Evolutionary conservation across 2,888 invertebrate genomes (phyloP), one percentile per base, ranked within the genome.

Genomic region (Leptinotarsa peninsularis): DNA sequence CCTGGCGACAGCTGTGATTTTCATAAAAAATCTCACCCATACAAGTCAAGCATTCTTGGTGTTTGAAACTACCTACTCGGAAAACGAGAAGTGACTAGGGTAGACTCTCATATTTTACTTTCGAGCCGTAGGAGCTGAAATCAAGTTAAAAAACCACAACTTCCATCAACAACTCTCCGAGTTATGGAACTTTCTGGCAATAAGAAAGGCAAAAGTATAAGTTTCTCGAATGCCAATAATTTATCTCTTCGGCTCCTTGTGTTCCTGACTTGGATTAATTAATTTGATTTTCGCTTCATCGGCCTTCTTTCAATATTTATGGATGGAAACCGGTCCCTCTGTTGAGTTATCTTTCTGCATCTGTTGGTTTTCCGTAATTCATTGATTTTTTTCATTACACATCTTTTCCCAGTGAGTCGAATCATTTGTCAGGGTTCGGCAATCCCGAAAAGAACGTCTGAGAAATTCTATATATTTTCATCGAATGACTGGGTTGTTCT

Each of bases 241-340:
- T 82, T 82, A 82, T 82, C 80, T 81, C 78, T 78, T 78, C 77
- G 78, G 72, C 74, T 73, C 77, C 75, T 80, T 79, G 80, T 82
- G 82, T 81, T 82, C 82, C 76, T 81, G 82, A 82, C 82, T 82
- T 78, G 78, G 81, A 82, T 82, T 82, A 82, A 82, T 82, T 82
- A 82, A 82, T 82, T 82, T 79, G 79, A 81, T 81, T 79, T 80
- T 77, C 75, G 71, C 72, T 52, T 43, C 63, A 63, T 63, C 63
- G 63, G 63, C 63, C 63, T 33, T 63, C 63, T 63, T 63, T 63
- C 63, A 63, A 63, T 63, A 63, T 43, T 63, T 63, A n/a, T 43
- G 43, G 63, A 63, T 63, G n/a, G 63, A 63, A 63, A 63, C 33
- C 63, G 43, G 3, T 43, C 43, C 33, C 13, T 63, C 33, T 63